Evolutionary conservation across 1,140 invertebrate genomes (phyloP), one percentile per base, ranked within the genome.

Genomic region (Trachelipus rathkii): DNA sequence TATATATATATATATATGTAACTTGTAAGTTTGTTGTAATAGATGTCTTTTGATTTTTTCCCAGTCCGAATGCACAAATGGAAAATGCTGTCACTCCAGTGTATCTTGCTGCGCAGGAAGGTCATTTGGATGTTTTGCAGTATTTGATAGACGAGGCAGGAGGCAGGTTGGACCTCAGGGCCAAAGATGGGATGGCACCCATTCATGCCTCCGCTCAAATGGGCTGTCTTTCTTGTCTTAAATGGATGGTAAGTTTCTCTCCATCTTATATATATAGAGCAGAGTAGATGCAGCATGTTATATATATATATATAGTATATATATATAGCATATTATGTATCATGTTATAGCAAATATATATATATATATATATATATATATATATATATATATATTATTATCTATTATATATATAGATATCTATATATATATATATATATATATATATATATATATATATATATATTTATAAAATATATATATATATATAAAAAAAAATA

Each of bases 181-280:
- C 93, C 45, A 90, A 92, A 83, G 93, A 95, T 86, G 93, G 93
- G 33, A 95, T 95, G 93, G 90, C 92, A 74, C 92, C 92, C 72
- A 88, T 95, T 72, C 93, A 95, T 85, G 93, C 93, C 3, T 92
- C 93, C 71, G 92, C 92, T 74, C 93, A 95, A 87, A 93, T 92
- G 88, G 93, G 93, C n/a, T 92, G 92, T 82, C 85, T 94, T 44
- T 71, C 23, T 44, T 71, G 43, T 10, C n/a, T 71, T n/a, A 23
- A 44, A 23, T 24, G 21, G 15, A 6, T 13, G 24, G 15, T 43
- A 71, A 13, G 33, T 67, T 11, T 67, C 19, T 15, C 8, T 15
- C 19, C 13, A 1, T 33, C 33, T 33, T 33, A n/a, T n/a, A n/a
- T n/a, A n/a, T n/a, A n/a, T n/a, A n/a, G n/a, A n/a, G n/a, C n/a